These are phyloP conservation scores for Reticulitermes speratus DNA, from an alignment of 1,140 invertebrate species.

Conservation along the genomic window DNA sequence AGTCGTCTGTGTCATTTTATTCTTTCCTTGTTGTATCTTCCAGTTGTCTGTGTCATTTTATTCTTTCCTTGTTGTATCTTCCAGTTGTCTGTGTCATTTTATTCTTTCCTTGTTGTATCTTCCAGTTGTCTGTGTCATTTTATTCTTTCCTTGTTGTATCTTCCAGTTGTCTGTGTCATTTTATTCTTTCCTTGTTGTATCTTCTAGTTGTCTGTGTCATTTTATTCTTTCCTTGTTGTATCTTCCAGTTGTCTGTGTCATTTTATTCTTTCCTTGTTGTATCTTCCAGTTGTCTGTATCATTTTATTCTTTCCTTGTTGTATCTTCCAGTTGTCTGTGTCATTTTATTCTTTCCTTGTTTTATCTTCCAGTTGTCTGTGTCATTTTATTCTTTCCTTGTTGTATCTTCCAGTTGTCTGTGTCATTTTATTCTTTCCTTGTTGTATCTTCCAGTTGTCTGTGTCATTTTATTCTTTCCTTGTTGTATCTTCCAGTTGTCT, in stretches of 20 bases:
- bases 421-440: neutral
- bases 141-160: neutral
- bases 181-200: neutral
- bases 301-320: neutral
- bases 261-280: neutral
- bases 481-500: neutral
- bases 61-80: neutral
- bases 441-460: neutral
- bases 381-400: neutral
- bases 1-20: neutral
- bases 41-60: neutral
- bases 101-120: neutral
- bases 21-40: neutral
- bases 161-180: neutral
- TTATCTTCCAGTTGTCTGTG: neutral
- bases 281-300: neutral
- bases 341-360: neutral
- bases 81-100: neutral
- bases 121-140: neutral
- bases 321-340: neutral
- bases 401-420: neutral
- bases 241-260: neutral
- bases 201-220: neutral
- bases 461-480: neutral
- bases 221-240: neutral